These are phyloP conservation scores for Drosophila eohydei DNA, from an alignment of 2,888 invertebrate genomes.

Conservation along the genomic window DNA sequence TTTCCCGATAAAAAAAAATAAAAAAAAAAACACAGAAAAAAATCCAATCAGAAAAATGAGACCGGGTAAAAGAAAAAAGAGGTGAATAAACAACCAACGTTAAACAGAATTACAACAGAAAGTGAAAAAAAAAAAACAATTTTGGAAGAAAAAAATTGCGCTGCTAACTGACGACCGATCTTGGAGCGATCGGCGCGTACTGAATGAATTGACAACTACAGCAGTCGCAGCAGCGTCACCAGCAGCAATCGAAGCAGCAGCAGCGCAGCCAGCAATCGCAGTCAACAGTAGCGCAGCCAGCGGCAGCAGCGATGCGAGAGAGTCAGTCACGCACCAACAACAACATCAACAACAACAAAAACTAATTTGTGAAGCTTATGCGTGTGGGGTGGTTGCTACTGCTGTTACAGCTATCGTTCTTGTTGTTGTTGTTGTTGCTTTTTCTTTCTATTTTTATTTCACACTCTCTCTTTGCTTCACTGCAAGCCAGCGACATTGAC, in stretches of 20 bases:
- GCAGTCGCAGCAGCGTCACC: conserved; percentile 46
- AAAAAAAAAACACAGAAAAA: conserved; percentile 27
- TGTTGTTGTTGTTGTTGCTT: conserved; percentile 5
- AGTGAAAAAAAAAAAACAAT: conserved; percentile 53
- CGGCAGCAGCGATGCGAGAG: conserved; percentile 47
- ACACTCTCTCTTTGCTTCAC: background rate
- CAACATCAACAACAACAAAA: conserved; percentile 13
- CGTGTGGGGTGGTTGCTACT: conserved; percentile 16
- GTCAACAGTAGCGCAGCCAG: conserved; percentile 32
- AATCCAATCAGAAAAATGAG: conserved; percentile 40
- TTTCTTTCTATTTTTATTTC: background rate
- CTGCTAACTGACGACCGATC: conserved; percentile 77
- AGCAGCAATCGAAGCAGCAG: conserved; percentile 43
- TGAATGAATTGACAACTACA: conserved; percentile 73
- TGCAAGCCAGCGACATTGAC: conserved; percentile 49
- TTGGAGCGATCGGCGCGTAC: conserved; percentile 74
- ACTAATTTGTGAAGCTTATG: conserved; percentile 14
- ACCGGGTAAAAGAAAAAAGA: conserved; percentile 36
- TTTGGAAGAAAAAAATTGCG: conserved; percentile 66
- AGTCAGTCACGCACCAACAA: conserved; percentile 47
- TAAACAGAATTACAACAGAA: conserved; percentile 60
- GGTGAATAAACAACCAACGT: conserved; percentile 28
- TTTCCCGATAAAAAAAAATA: conserved; percentile 55
- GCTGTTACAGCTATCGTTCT: background rate
- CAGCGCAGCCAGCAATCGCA: conserved; percentile 33